Evolutionary conservation across 1,140 invertebrate species (phyloP).

Genomic region (Leptinotarsa undecemlineata): DNA sequence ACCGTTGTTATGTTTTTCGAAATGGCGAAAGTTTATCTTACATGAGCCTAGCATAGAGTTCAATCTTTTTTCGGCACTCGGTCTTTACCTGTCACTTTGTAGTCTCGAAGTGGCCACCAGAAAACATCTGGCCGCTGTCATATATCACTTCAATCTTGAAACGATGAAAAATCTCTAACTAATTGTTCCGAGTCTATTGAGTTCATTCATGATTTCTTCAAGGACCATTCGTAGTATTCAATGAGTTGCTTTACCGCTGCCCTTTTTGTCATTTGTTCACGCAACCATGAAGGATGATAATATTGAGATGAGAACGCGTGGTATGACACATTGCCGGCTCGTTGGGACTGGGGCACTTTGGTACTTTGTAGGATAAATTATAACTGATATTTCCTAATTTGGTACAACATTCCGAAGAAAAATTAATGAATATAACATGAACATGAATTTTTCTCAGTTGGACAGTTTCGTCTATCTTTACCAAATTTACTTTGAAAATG

Average conservation of each 20-base stretch:
- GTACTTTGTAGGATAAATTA: background rate
- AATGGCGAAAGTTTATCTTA: background rate
- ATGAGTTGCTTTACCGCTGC: slow-evolving; percentile 31
- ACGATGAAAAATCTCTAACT: slow-evolving; percentile 51
- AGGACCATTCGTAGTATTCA: slow-evolving; percentile 30
- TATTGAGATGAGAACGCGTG: slow-evolving; percentile 14
- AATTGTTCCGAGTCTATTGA: slow-evolving; percentile 43
- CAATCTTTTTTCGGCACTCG: slow-evolving; percentile 32
- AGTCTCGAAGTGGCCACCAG: slow-evolving; percentile 9
- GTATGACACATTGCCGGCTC: slow-evolving; percentile 12
- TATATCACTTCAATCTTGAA: slow-evolving; percentile 46
- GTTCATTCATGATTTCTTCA: slow-evolving; percentile 21
- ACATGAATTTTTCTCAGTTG: too few relatives aligned
- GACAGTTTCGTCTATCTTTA: too few relatives aligned
- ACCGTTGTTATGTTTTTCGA: background rate
- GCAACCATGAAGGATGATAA: slow-evolving; percentile 30
- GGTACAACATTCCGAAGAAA: background rate
- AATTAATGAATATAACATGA: too few relatives aligned
- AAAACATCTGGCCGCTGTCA: slow-evolving; percentile 35
- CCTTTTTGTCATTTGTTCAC: slow-evolving; percentile 35
- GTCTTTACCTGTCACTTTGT: background rate
- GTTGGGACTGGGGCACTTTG: slow-evolving; percentile 2
- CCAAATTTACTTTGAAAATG: too few relatives aligned
- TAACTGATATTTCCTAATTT: background rate
- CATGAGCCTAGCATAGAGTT: background rate